Conservation (phyloP, 2,797 vertebrate genomes). For the Chloroceryle amazona region DNA sequence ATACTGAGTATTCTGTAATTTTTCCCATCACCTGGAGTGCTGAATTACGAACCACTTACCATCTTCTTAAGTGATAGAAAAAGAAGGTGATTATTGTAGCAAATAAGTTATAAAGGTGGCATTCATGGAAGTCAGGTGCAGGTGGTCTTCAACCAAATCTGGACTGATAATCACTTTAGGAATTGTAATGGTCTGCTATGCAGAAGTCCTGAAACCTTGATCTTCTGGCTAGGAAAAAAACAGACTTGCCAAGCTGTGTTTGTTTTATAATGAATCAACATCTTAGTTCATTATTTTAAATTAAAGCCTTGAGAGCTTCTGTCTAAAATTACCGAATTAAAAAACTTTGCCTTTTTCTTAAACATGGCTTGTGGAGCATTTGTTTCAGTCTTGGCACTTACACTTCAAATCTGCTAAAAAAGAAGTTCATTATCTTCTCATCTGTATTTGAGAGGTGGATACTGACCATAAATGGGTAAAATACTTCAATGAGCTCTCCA, state of each 20-base stretch:
- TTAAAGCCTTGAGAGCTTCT: background rate
- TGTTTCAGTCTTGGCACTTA: background rate
- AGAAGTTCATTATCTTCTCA: background rate
- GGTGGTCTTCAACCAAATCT: background rate
- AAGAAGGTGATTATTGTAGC: background rate
- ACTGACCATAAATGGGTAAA: constrained; percentile 58
- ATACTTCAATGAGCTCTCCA: constrained; percentile 10
- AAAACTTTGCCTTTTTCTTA: background rate
- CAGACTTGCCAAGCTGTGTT: background rate
- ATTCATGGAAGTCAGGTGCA: background rate
- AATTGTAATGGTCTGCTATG: accelerated
- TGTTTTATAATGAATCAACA: background rate
- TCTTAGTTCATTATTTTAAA: background rate
- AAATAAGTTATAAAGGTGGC: background rate
- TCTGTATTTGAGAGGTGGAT: background rate
- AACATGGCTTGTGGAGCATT: background rate
- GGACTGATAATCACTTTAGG: background rate
- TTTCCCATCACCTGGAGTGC: background rate
- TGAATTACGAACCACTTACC: background rate
- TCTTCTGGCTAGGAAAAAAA: background rate
- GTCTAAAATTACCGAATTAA: background rate
- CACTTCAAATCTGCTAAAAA: background rate
- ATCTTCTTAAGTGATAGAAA: background rate
- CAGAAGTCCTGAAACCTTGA: background rate
- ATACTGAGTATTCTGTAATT: background rate